Percentiles rank a stretch among this genome's conserved stretches.
Conservation (phyloP, 2,888 invertebrate species). For the Chrysolina haemoptera region DNA sequence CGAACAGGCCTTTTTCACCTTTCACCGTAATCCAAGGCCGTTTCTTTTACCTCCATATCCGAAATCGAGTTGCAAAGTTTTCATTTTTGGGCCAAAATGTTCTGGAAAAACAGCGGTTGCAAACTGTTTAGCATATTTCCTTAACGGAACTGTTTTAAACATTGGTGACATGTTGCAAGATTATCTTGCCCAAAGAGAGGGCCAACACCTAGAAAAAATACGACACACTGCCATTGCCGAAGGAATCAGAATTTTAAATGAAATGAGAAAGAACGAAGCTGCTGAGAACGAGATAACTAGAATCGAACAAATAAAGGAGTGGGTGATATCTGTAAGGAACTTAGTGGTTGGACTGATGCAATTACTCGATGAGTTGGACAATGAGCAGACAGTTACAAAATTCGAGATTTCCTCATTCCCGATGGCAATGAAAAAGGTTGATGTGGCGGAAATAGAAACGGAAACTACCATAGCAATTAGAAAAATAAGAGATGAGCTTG, state of each 20-base stretch:
- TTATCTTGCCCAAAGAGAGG: constrained; percentile 54
- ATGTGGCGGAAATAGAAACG: constrained; percentile 46
- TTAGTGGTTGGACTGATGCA: constrained; percentile 45
- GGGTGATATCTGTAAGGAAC: constrained; percentile 61
- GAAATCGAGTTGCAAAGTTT: constrained; percentile 74
- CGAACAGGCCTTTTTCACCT: constrained; percentile 71
- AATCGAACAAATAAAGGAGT: constrained; percentile 64
- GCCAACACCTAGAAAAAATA: constrained; percentile 65
- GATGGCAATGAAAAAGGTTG: constrained; percentile 53
- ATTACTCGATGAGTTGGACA: constrained; percentile 43
- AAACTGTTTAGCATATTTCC: constrained; percentile 72
- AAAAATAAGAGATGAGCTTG: constrained; percentile 45
- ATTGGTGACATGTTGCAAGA: constrained; percentile 61
- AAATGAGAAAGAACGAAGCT: constrained; percentile 54
- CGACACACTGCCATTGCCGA: constrained; percentile 63
- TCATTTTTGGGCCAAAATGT: constrained; percentile 75
- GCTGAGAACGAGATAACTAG: constrained; percentile 52
- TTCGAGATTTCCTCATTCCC: constrained; percentile 61
- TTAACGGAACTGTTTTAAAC: constrained; percentile 71
- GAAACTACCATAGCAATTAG: constrained; percentile 48
- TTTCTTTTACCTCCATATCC: constrained; percentile 75
- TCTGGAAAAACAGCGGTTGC: constrained; percentile 76
- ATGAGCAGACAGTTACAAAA: constrained; percentile 45
- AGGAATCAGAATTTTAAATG: constrained; percentile 56
- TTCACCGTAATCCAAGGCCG: constrained; percentile 76